Evolutionary conservation across 2,888 invertebrate species (phyloP).

Genomic region (Terebella lapidaria): DNA sequence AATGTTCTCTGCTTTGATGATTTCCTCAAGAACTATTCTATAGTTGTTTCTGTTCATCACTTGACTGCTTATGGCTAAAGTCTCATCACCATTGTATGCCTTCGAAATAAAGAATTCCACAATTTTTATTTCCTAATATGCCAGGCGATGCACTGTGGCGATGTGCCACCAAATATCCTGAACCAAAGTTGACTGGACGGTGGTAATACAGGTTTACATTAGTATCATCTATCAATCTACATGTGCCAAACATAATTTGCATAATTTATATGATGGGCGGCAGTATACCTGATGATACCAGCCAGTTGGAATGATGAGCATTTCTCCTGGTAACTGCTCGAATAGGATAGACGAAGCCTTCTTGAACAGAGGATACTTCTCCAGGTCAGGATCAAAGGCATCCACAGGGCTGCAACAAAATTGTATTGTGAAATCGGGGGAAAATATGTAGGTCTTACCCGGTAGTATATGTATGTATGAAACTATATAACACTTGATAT

Average conservation of each 20-base stretch:
- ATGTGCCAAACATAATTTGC: too few species aligned
- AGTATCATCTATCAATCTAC: too few species aligned
- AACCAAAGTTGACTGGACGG: too few species aligned
- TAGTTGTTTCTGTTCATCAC: conserved; percentile 50
- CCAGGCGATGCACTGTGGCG: not conserved
- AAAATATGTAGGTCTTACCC: too few species aligned
- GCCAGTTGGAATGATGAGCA: conserved; percentile 49
- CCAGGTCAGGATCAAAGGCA: conserved; percentile 31
- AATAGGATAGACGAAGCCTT: conserved; percentile 39
- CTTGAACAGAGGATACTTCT: conserved; percentile 30
- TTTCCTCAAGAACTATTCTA: conserved; percentile 45
- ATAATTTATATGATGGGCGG: too few species aligned
- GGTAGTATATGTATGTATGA: too few species aligned
- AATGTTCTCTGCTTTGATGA: conserved; percentile 39
- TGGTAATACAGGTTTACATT: too few species aligned
- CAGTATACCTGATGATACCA: conserved; percentile 53
- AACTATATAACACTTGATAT: too few species aligned
- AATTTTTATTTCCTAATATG: not conserved
- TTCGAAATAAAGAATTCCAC: conserved; percentile 16
- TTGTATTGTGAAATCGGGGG: too few species aligned
- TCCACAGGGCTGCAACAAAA: conserved; percentile 34
- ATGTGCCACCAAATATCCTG: too few species aligned
- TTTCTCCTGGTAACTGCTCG: conserved; percentile 46
- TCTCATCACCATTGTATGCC: conserved; percentile 49
- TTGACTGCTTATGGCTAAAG: conserved; percentile 47